Evolutionary conservation across 2,113 vertebrate species (phyloP), one percentile per base, ranked within the genome.

Genomic region (Gallinago paraguaiae): DNA sequence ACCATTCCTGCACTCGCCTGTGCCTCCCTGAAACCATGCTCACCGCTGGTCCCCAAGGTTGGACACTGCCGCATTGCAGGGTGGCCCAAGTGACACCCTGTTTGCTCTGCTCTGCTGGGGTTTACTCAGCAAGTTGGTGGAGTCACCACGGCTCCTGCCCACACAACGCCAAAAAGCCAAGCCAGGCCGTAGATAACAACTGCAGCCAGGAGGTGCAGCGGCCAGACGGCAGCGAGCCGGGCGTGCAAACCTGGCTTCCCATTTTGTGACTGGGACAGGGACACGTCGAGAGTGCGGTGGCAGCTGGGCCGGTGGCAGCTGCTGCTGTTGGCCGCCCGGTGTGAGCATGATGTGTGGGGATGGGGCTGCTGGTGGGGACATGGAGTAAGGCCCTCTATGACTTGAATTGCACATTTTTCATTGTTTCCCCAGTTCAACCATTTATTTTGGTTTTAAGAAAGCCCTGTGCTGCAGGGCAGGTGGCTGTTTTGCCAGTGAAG

Each of bases 251-350:
- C 27, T 17, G 11, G 30, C 28, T 70, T 41, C 27, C 45, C 18
- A 7, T 48, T 70, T 43, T 27, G 39, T 64, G 50, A 48, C 30
- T 0, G 1, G 43, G 61, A 75, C 31, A 41, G 13, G 11, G 51
- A 67, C 23, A 6, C 0, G 2, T 28, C 50, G 25, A 24, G 13
- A 1, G 1, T 12, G 22, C 0, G 13, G 30, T 35, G 30, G 43
- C 22, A 57, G 20, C 54, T 22, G 25, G 72, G 28, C 48, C n/a
- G 30, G 17, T 75, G 43, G 16, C 68, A 37, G 5, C 3, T 23
- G n/a, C 53, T 46, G 57, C 4, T 59, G 43, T 13, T 54, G 80
- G 35, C 61, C 41, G 37, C 33, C 3, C 4, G 11, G n/a, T 1
- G 1, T 0, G 14, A 64, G 48, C 2, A 3, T 28, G 43, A 67